Evolutionary conservation across 2,888 invertebrate genomes (phyloP).

Genomic region (Formica aserva): DNA sequence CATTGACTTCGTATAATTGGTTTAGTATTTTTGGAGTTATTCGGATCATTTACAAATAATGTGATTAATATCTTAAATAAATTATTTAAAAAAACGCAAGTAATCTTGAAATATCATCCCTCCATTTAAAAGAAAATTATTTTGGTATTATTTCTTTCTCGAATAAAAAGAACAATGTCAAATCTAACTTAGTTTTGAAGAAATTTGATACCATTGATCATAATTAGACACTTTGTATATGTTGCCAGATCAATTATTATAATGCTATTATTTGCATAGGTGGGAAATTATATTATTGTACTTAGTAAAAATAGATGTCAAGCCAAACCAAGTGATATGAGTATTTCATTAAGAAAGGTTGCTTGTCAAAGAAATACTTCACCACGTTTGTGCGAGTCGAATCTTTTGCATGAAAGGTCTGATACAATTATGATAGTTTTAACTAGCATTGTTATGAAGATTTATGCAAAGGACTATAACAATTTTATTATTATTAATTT

Average conservation of each 20-base stretch:
- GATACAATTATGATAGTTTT: background rate
- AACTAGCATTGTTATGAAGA: background rate
- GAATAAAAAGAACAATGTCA: background rate
- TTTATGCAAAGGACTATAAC: slow-evolving; percentile 1
- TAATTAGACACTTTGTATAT: background rate
- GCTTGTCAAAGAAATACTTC: slow-evolving; percentile 75
- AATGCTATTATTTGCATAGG: slow-evolving; percentile 80
- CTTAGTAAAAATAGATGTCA: slow-evolving; percentile 86
- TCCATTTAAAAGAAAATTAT: background rate
- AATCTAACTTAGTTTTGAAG: background rate
- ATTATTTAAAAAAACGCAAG: background rate
- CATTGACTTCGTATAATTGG: no score
- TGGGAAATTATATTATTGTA: slow-evolving; percentile 92
- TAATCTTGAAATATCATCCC: background rate
- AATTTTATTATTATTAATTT: slow-evolving; percentile 29
- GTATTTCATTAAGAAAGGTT: slow-evolving; percentile 79
- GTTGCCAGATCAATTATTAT: background rate
- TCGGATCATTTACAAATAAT: no score
- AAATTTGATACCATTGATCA: background rate
- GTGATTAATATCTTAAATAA: no score
- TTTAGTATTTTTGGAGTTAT: no score
- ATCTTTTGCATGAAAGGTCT: slow-evolving; percentile 77
- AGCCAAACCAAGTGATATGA: slow-evolving; percentile 80
- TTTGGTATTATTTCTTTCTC: background rate
- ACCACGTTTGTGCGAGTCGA: slow-evolving; percentile 60